Base-by-base conservation (phyloP, 2,797 vertebrate species). In the Holocentrus rufus region DNA sequence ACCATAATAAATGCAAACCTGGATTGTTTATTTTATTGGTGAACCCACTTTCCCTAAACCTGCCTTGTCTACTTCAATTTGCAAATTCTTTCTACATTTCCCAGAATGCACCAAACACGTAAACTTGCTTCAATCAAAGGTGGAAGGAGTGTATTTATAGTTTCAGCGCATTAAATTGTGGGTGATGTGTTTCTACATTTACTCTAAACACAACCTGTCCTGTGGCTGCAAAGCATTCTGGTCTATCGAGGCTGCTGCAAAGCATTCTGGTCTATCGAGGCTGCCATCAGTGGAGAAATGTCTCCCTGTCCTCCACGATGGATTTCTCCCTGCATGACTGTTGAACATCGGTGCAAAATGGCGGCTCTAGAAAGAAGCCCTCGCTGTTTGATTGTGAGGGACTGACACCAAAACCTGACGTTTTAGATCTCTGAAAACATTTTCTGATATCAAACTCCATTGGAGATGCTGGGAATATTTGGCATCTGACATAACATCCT, bases 71-170 rank as follows among this genome's bases (percentile, higher is more conserved):
- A 18, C 66, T 71, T 74, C 80, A 9, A 30, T n/a, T n/a, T n/a
- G n/a, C n/a, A n/a, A n/a, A n/a, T n/a, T n/a, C 68, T 39, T 50
- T 46, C 39, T 55, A 39, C 55, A n/a, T 74, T 69, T 60, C 56
- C 76, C 54, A 61, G 74, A 82, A 88, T 78, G 20, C 66, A 78
- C 36, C 4, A 2, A 82, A 81, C 59, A 74, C 62, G 17, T 30
- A 36, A 79, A 81, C 83, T 70, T 2, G 55, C 62, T 84, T 81
- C 77, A 74, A 77, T 88, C 81, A 65, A 5, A 72, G 0, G 57
- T 4, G 18, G 60, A 64, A 81, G 75, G 68, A 14, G 56, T 1
- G 52, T 47, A 63, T 64, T 69, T 81, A 77, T 67, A 76, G 69
- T 74, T 80, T 84, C 78, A 74, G 70, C 50, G 65, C 42, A 57